Conservation (phyloP, 1,140 invertebrate genomes). For the Nymphalis io region DNA sequence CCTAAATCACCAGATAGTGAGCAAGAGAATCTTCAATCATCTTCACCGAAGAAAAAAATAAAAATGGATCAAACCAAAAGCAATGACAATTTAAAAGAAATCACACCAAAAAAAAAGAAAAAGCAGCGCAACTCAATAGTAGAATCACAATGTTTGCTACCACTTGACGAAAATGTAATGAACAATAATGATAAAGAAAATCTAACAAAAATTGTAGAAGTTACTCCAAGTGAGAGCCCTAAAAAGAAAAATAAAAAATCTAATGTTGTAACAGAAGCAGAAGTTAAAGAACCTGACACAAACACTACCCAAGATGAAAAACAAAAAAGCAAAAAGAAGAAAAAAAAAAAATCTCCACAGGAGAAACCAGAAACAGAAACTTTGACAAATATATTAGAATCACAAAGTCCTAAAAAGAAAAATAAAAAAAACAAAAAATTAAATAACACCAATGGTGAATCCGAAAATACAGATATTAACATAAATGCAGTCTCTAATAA, state of each 20-base stretch:
- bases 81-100: constrained; percentile 21
- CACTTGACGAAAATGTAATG: constrained; percentile 18
- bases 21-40: constrained; percentile 14
- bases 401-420: constrained; percentile 25
- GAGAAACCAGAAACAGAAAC: not conserved
- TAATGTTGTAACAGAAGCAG: constrained; percentile 4
- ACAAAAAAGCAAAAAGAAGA: constrained; percentile 34
- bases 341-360: constrained; percentile 5
- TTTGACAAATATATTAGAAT: not conserved
- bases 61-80: constrained; percentile 29
- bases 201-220: constrained; percentile 3
- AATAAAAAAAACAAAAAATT: constrained; percentile 30
- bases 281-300: constrained; percentile 4
- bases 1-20: constrained; percentile 51
- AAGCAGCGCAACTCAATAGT: constrained; percentile 23
- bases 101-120: constrained; percentile 47
- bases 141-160: constrained; percentile 23
- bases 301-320: constrained; percentile 11
- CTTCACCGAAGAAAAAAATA: constrained; percentile 39
- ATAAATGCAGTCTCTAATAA: constrained; percentile 17
- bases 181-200: constrained; percentile 24
- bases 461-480: constrained; percentile 33
- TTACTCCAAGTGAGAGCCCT: constrained; percentile 7
- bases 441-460: not conserved
- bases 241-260: constrained; percentile 35